Base-by-base conservation (phyloP, 1,140 invertebrate genomes). In the Lineus longissimus region DNA sequence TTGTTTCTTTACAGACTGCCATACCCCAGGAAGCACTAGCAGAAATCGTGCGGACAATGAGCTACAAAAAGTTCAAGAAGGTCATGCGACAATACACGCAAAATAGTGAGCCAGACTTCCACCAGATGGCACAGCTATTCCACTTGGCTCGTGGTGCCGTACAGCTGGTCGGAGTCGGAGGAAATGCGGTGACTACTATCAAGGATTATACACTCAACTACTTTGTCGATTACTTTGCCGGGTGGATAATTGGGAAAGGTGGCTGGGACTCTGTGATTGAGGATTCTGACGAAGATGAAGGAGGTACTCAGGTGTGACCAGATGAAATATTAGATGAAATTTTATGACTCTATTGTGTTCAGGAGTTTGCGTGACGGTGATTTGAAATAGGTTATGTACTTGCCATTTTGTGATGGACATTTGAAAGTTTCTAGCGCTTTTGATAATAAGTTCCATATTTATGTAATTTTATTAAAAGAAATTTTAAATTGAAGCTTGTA, bases 181-280 rank as follows among this genome's bases (percentile, higher is more conserved):
- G 70, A 0, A 65, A 69, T 2, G 61, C 64, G 1, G 76, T 74
- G 4, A n/a, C 56, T 13, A 60, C 69, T 31, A 69, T 72, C 23
- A 78, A 75, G 55, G 76, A 77, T 43, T 70, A 73, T 61, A 73
- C 73, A 23, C 59, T 75, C 25, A 65, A 68, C 33, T 78, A 77
- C 61, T 70, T 78, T 29, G 71, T 63, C 22, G 75, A 78, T 55
- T 74, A 71, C 25, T 77, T 72, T 63, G 74, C 75, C 15, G 62
- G 60, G n/a, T 78, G 75, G 75, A 74, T 78, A 29, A 68, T 74
- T 7, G 71, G 70, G 25, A 71, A 76, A 54, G 76, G 76, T 25
- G 76, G 76, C 66, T 78, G 76, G 76, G 76, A 36, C 15, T 36
- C 33, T 4, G 33, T 36, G 33, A 36, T 36, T 36, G 33, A 36